These are phyloP conservation scores for Potamilus streckersoni DNA, from an alignment of 1,140 invertebrate species.

Conservation along the genomic window DNA sequence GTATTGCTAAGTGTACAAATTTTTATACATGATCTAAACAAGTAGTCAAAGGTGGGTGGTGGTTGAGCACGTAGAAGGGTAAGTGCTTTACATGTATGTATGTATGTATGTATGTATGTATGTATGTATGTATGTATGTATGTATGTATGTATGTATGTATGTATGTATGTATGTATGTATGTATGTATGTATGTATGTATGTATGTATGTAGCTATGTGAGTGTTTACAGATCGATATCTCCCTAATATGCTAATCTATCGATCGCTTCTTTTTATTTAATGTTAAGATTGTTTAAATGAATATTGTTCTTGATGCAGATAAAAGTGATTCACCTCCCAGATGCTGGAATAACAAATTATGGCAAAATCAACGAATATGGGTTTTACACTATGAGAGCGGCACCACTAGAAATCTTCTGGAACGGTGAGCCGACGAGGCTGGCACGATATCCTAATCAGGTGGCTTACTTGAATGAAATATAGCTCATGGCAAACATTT, in stretches of 20 bases:
- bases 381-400: constrained; percentile 3
- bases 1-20: too few species aligned
- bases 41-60: neutral
- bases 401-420: constrained; percentile 37
- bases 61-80: neutral
- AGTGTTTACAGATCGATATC: too few species aligned
- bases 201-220: neutral
- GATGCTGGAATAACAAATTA: constrained; percentile 27
- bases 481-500: too few species aligned
- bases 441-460: constrained; percentile 36
- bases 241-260: neutral
- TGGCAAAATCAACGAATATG: constrained; percentile 28
- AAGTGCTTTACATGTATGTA: neutral
- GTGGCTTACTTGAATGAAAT: constrained; percentile 7
- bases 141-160: neutral
- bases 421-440: constrained; percentile 24
- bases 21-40: too few species aligned
- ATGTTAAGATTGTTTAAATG: too few species aligned
- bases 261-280: too few species aligned
- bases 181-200: neutral
- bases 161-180: neutral
- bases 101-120: neutral
- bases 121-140: neutral
- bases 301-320: neutral
- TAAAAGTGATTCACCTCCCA: constrained; percentile 22